Evolutionary conservation across 1,140 invertebrate genomes (phyloP), one percentile per base, ranked within the genome.

Genomic region (Limonius californicus): DNA sequence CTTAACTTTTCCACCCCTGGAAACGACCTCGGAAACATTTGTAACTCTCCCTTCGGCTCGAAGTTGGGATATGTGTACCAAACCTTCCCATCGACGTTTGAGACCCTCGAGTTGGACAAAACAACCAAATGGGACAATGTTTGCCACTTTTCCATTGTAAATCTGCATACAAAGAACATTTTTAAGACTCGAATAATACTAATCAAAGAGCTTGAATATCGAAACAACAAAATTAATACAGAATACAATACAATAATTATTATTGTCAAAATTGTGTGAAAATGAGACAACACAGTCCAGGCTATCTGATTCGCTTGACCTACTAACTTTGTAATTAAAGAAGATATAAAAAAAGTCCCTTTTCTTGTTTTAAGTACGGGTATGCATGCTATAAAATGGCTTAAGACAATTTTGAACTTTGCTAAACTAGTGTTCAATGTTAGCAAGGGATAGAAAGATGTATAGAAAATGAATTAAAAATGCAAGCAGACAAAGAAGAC

Each of bases 21-120:
- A 84, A 0, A 99, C 94, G 18, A 99, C 95, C 80, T 99, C 97
- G 4, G 87, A 88, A 0, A 98, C 96, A 80, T 91, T 92, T 0
- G 91, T 94, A 7, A 99, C 96, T 68, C 97, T 82, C 0, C 96
- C 97, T 78, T 98, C 95, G 45, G 91, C 82, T 30, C 95, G 76
- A 18, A 98, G 77, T 79, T 99, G 95, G 9, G 97, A 99, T 67
- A 99, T 98, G 73, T 99, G 98, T 7, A 98, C 95, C 0, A 99
- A 80, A 1, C 98, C 98, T 78, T 99, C 97, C 85, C 90, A 93
- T 59, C 92, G 83, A 59, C 88, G 85, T 53, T 87, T 83, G 6
- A 99, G 80, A 0, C 95, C 94, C 74, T 98, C 94, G 4, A 99
- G 77, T 77, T 96, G 93, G 0, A 99, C 94, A 81, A 99, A 99